phyloP scores from a whole-genome alignment of 37 sponge, comb jelly and placozoan species.

The Chondrosia reniformis region DNA sequence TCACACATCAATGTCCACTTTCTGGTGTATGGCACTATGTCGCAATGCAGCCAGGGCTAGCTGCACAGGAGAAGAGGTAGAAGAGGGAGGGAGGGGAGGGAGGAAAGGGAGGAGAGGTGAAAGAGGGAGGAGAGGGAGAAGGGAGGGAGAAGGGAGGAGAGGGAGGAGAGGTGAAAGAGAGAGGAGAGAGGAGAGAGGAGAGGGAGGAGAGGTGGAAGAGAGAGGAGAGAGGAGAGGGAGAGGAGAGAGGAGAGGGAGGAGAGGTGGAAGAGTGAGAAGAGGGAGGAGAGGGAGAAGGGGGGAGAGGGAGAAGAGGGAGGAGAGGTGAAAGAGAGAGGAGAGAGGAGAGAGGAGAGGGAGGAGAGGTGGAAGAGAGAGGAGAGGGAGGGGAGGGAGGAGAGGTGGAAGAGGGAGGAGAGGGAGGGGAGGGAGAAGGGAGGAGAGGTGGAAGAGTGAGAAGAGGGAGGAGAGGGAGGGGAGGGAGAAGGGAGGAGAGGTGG shows the following conservation, averaged over 20 bases:
- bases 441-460: not conserved
- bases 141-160: not conserved
- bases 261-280: not conserved
- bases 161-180: no score
- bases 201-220: no score
- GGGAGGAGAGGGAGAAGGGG: not conserved
- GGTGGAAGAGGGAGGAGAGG: no score
- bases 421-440: no score
- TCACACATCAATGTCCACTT: slow-evolving; percentile 55
- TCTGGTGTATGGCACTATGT: slow-evolving; percentile 39
- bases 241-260: not conserved
- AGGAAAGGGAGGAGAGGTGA: not conserved
- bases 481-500: not conserved
- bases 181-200: no score
- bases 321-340: no score
- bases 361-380: not conserved
- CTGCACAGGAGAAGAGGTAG: not conserved
- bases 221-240: not conserved
- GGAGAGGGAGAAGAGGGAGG: not conserved
- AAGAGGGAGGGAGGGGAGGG: not conserved
- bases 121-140: not conserved
- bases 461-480: not conserved
- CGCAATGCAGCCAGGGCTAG: slow-evolving; percentile 73
- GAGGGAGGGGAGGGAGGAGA: not conserved
- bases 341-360: no score